Base-by-base conservation (phyloP, 2,888 invertebrate genomes). In the Boloria selene region DNA sequence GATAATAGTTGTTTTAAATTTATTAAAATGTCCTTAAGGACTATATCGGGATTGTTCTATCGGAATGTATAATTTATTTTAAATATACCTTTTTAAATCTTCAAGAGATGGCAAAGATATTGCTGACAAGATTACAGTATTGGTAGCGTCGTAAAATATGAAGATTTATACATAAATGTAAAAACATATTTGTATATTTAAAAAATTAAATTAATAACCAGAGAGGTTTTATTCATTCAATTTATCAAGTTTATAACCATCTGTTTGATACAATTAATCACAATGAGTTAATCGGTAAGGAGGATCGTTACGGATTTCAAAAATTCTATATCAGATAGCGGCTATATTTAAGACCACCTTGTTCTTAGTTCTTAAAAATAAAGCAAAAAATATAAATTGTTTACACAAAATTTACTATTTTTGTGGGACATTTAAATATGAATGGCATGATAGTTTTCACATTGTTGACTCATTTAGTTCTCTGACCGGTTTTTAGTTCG, bases 1-100 rank as follows among this genome's bases (percentile, higher is more conserved):
- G 91, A 91, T 92, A 89, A 92, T 91, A 90, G 88, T 91, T 91
- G 90, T 91, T 91, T 92, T 90, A 91, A 92, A 91, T 91, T 91
- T 91, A 92, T 92, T 92, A 92, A 91, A 91, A 91, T 91, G 90
- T 89, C 89, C 86, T 87, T 84, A 88, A 90, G 90, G 90, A 87
- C 90, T 88, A 86, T 90, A 90, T 90, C 91, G 87, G 87, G 81
- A 83, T 84, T 83, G 85, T 86, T 87, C 85, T 87, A 91, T 91
- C 90, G 86, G 89, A 88, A 87, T 90, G 88, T 88, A 89, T 90
- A 91, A 91, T 90, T 91, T 90, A 91, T 38, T 38, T 38, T 7
- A 38, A 10, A 38, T 38, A 38, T 38, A 38, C 10, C 7, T 38
- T 7, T 31, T 31, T 7, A 31, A 31, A 31, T 7, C 7, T 31